Conservation (phyloP, 2,113 vertebrate species). For the Rhineura floridana region DNA sequence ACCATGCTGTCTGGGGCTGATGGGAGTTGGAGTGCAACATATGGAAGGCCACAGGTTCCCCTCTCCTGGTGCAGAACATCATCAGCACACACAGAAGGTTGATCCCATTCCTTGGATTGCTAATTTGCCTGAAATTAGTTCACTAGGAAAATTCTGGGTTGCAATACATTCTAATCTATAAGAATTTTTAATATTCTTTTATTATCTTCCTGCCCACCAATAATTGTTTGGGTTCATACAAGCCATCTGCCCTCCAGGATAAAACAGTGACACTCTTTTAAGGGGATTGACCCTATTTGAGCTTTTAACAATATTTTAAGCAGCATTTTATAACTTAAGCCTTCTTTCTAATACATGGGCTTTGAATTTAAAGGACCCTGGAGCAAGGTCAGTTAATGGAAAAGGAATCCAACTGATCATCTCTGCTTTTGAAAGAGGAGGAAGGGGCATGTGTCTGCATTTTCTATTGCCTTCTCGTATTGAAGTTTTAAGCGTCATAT, state of each 20-base stretch:
- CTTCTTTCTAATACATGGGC: slow-evolving; percentile 51
- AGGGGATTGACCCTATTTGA: slow-evolving; percentile 33
- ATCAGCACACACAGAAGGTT: neutral
- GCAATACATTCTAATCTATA: neutral
- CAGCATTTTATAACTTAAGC: slow-evolving; percentile 36
- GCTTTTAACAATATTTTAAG: slow-evolving; percentile 53
- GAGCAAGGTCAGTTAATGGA: slow-evolving; percentile 73
- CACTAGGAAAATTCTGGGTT: neutral
- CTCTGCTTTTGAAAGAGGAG: slow-evolving; percentile 70
- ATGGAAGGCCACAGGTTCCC: too few species aligned
- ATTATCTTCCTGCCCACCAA: neutral
- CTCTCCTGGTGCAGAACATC: neutral
- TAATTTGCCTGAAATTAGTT: neutral
- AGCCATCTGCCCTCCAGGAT: neutral
- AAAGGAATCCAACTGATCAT: slow-evolving; percentile 77
- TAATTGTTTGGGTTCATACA: neutral
- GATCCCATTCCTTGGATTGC: neutral
- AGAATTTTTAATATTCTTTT: slow-evolving; percentile 12
- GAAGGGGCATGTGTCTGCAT: slow-evolving; percentile 64
- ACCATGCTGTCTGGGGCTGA: too few species aligned
- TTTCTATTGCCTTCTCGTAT: slow-evolving; percentile 70
- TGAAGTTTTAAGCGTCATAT: slow-evolving; percentile 70
- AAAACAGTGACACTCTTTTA: slow-evolving; percentile 13
- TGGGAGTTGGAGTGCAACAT: too few species aligned
- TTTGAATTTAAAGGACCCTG: slow-evolving; percentile 66